Evolutionary conservation across 2,113 vertebrate genomes (phyloP), one percentile per base, ranked within the genome.

Genomic region (Equus quagga): DNA sequence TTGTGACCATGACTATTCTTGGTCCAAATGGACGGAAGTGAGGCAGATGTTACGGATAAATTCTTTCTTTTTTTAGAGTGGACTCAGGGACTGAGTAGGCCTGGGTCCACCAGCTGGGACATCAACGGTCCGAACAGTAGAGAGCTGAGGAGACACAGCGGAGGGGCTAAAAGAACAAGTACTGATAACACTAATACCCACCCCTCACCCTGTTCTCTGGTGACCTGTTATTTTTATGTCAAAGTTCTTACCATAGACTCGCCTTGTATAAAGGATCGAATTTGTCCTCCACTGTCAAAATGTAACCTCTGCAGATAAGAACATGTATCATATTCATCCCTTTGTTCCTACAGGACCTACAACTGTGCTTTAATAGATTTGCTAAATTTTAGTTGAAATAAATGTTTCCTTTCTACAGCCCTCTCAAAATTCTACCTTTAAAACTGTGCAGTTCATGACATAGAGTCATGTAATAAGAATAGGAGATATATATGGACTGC

Each of bases 341-440:
- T 90, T 67, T 60, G 24, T 81, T 33, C 58, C 49, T 36, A 67
- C 14, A 78, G 5, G 10, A 79, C 26, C 41, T 36, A 81, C 17
- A 64, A 21, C 6, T 28, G 21, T 70, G 31, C 81, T 44, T 70
- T 79, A 44, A 41, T 17, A 70, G 51, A 79, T 83, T 49, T 46
- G 23, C 5, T 41, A 82, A 49, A 72, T 64, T 31, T 54, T 69
- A 70, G 65, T 26, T 58, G 33, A 91, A 19, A 33, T 67, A 95
- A 64, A 65, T 82, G 8, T 12, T 10, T 49, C 31, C 12, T 13
- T 54, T 58, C 10, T 24, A 76, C 44, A 94, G 24, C 4, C 23
- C 28, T 92, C 64, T 92, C 26, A 85, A 67, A 75, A 46, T 36
- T 36, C 28, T 75, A 0, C 44, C 89, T 92, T 85, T 96, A 31